Evolutionary conservation across 2,888 invertebrate species (phyloP), one percentile per base, ranked within the genome.

Genomic region (Eupithecia dodoneata): DNA sequence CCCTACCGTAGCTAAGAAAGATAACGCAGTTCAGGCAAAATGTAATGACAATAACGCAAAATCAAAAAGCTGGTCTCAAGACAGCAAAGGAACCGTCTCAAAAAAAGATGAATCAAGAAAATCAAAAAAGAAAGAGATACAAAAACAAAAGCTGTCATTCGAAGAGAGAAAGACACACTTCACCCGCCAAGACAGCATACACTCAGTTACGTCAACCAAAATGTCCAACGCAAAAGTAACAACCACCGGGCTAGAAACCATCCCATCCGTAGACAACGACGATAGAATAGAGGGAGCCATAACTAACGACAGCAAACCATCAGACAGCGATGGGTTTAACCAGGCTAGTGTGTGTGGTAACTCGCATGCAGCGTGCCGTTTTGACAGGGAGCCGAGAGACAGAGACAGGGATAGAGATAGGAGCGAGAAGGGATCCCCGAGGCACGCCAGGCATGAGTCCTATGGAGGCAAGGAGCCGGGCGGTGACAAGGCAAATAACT

Each of bases 371-470:
- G 95, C 90, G 94, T 94, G 95, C 91, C 88, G 86, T 94, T 90
- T 90, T 90, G 91, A 89, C 94, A 92, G 93, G 91, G 78, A 76
- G 13, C 88, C 18, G 63, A 45, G 44, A 69, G 67, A 93, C 80
- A 88, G 88, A 69, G 67, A 93, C 80, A 88, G 88, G 82, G 93
- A 93, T 71, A 90, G 45, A 44, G 76, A 75, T 74, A 75, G 73
- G 42, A 82, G 86, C 70, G 91, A 93, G 72, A 92, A 87, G 83
- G 92, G 90, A 13, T 93, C 94, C 82, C 95, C 95, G 80, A 90
- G 95, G 75, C 96, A 96, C 85, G 91, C 95, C 49, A 89, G 96
- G 15, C 95, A 96, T 81, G 96, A 96, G 88, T 95, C 96, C 18
- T 95, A 95, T 83, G 96, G 96, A 0, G 91, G 93, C 4, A 87